These are phyloP conservation scores for Trichacis sp. DNA, from an alignment of 2,888 invertebrate genomes.

Conservation along the genomic window DNA sequence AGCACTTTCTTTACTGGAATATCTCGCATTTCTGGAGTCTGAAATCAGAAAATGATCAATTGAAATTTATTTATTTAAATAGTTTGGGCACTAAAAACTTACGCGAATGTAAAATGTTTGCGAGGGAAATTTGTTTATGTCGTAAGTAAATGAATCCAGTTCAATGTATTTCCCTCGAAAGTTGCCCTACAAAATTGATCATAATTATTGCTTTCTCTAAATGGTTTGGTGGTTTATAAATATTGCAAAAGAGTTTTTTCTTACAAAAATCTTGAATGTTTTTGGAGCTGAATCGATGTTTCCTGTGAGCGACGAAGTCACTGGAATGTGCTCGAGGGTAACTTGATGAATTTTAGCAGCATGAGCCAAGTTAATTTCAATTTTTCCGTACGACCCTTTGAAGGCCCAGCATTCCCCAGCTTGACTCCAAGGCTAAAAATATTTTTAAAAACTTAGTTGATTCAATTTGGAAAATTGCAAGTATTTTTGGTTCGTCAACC, in stretches of 20 bases:
- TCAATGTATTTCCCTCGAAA: conserved; percentile 39
- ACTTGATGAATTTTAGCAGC: conserved; percentile 70
- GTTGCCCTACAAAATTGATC: conserved; percentile 41
- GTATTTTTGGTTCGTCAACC: no score
- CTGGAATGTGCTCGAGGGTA: conserved; percentile 73
- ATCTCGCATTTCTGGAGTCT: conserved; percentile 45
- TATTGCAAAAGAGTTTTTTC: conserved; percentile 12
- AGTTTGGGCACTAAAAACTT: no score
- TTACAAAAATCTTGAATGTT: conserved; percentile 65
- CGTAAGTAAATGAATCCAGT: conserved; percentile 51
- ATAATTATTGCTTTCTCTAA: not conserved
- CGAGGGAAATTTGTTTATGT: conserved; percentile 48
- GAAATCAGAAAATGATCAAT: no score
- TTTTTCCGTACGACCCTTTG: conserved; percentile 69
- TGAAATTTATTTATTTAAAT: no score
- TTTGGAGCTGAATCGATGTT: conserved; percentile 73
- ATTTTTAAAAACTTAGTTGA: no score
- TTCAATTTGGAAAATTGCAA: no score
- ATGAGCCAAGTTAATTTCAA: conserved; percentile 56
- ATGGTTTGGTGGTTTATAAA: not conserved
- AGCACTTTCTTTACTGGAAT: conserved; percentile 49
- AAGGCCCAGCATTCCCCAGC: conserved; percentile 77
- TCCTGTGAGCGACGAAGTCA: conserved; percentile 70
- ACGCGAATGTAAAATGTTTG: conserved; percentile 54
- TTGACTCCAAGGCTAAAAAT: conserved; percentile 60